Base-by-base conservation (phyloP, 2,113 vertebrate genomes). In the Hippocampus guttulatus region DNA sequence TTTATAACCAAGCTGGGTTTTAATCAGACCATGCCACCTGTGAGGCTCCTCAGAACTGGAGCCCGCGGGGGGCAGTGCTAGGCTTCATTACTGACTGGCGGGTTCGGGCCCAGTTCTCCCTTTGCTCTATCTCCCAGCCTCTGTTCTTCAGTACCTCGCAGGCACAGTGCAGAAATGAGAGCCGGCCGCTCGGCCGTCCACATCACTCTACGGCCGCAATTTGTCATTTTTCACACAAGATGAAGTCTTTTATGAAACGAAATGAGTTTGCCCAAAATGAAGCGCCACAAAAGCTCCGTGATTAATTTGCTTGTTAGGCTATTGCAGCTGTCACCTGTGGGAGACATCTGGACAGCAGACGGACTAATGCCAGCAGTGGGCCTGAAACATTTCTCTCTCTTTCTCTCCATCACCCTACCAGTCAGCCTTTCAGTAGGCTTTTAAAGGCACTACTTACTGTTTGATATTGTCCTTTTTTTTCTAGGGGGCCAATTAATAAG, bases 281-380 rank as follows among this genome's bases (percentile, higher is more conserved):
- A 92, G 90, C 89, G 74, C 87, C 89, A 92, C 91, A 92, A 93
- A 93, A 93, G 89, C 90, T 74, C 88, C 71, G 74, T 92, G 91
- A 93, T 93, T 93, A 93, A 93, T 93, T 92, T 92, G 90, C 92
- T 93, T 92, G 92, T 93, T 92, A 93, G 91, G 88, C 90, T 87
- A 90, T 91, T 92, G 89, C 92, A 92, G 92, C 92, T 93, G 92
- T 92, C 92, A 92, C 91, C 92, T 93, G 92, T 92, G 90, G 86
- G 88, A 92, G 91, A 92, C 92, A 93, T 93, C 92, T 93, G 92
- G 92, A 93, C 91, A 91, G 92, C 91, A 92, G 90, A 92, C 89
- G 92, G 92, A 93, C 92, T 93, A 91, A 92, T 91, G 89, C 91
- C 88, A 90, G 88, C 85, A 88, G 86, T 88, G 81, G 85, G 81